These are phyloP conservation scores for Pasiphila rectangulata DNA, from an alignment of 2,888 invertebrate genomes.

Conservation along the genomic window DNA sequence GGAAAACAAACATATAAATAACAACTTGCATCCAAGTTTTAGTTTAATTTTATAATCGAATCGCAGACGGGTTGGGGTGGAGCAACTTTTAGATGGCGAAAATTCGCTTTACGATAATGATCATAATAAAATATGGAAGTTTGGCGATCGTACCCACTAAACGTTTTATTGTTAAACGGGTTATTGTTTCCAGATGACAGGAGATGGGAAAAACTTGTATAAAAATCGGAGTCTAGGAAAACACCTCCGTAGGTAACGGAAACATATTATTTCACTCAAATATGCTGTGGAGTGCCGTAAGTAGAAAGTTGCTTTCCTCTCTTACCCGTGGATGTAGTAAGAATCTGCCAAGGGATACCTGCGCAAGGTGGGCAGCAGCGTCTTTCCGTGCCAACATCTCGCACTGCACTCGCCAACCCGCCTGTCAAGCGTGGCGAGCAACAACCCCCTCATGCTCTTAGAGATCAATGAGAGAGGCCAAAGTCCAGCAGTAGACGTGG, in stretches of 20 bases:
- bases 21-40: conserved; percentile 40
- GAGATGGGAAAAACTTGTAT: conserved; percentile 10
- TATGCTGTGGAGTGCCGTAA: no score
- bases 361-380: no score
- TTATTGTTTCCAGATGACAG: conserved; percentile 49
- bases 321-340: no score
- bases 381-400: no score
- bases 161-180: conserved; percentile 75
- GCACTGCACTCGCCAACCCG: no score
- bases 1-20: conserved; percentile 33
- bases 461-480: no score
- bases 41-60: conserved; percentile 74
- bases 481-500: no score
- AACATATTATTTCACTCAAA: no score
- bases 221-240: background rate
- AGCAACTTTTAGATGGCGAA: conserved; percentile 68
- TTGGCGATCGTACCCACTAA: conserved; percentile 71
- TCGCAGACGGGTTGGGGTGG: conserved; percentile 55
- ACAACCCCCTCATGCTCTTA: no score
- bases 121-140: conserved; percentile 80
- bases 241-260: background rate
- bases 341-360: no score
- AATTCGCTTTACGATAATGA: conserved; percentile 77
- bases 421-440: no score
- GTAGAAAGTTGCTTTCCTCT: no score